Conservation (phyloP, 35 echinoderm and acorn worm genomes). For the Ophiothrix spiculata region DNA sequence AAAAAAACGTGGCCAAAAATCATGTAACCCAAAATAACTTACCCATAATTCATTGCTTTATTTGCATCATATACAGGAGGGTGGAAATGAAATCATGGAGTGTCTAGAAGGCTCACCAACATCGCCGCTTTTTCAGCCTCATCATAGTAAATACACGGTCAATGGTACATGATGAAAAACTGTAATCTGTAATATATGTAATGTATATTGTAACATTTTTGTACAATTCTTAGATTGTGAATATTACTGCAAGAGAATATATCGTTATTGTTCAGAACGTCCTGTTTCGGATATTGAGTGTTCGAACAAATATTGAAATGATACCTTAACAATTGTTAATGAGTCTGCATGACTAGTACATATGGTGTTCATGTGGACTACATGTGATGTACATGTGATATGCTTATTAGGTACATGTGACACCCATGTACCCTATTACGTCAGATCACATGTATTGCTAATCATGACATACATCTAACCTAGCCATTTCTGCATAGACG, state of each 20-base stretch:
- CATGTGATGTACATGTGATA: neutral
- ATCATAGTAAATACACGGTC: too few relatives aligned
- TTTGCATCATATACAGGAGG: neutral
- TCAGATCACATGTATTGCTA: too few relatives aligned
- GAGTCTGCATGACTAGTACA: neutral
- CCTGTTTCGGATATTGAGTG: too few relatives aligned
- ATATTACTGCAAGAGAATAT: too few relatives aligned
- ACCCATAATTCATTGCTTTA: neutral
- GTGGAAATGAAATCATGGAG: neutral
- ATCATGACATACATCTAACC: too few relatives aligned
- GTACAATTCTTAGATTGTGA: too few relatives aligned
- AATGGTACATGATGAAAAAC: too few relatives aligned
- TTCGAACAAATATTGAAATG: neutral
- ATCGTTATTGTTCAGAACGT: too few relatives aligned
- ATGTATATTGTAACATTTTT: too few relatives aligned
- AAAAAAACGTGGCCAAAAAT: neutral
- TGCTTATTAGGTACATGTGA: neutral
- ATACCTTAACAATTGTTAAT: neutral
- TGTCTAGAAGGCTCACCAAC: neutral
- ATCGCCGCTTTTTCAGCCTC: neutral
- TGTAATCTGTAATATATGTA: too few relatives aligned
- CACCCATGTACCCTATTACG: too few relatives aligned
- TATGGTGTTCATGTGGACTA: neutral
- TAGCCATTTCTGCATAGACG: too few relatives aligned
- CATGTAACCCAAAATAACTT: neutral